Evolutionary conservation across 2,797 vertebrate genomes (phyloP), one percentile per base, ranked within the genome.

Genomic region (Acanthurus tractus): DNA sequence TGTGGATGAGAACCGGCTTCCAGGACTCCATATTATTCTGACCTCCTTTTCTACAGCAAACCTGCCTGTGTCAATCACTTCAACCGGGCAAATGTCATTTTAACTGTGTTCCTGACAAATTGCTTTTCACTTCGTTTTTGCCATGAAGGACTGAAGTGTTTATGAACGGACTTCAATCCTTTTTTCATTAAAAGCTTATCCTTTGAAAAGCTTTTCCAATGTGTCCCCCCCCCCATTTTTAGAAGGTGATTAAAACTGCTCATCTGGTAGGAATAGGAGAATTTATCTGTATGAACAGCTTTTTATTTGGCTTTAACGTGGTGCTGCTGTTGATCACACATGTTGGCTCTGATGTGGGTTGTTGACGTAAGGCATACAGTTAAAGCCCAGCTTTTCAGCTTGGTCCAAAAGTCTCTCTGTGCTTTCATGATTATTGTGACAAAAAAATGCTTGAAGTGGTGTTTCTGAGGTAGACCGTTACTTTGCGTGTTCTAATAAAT

Each of bases 251-350:
- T 84, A 69, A 74, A 78, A 38, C 62, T 34, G 76, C 78, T 80
- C 72, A 68, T 87, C 49, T 76, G 81, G 66, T 46, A 61, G 76
- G 25, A 20, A 81, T 70, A 63, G 45, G 45, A 63, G 73, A 69
- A 78, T 80, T 79, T 89, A 89, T 91, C 88, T 87, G 85, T 89
- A 68, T 88, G 84, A 87, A 89, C 85, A 89, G 85, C 89, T 89
- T 90, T 80, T 86, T 68, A 81, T 84, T 86, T 83, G 83, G 86
- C 83, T 63, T 42, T 58, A 59, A 61, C 17, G 18, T 18, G 46
- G 36, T 22, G 68, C 57, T 83, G 80, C 83, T 69, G 84, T 69
- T 74, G 79, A 85, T 77, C 75, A 70, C 55, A 63, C 55, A 18
- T 53, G 67, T 68, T 87, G 86, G 54, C 58, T 78, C 59, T 5